phyloP scores from a whole-genome alignment of 2,888 invertebrate genomes.

The Agrypnus murinus region DNA sequence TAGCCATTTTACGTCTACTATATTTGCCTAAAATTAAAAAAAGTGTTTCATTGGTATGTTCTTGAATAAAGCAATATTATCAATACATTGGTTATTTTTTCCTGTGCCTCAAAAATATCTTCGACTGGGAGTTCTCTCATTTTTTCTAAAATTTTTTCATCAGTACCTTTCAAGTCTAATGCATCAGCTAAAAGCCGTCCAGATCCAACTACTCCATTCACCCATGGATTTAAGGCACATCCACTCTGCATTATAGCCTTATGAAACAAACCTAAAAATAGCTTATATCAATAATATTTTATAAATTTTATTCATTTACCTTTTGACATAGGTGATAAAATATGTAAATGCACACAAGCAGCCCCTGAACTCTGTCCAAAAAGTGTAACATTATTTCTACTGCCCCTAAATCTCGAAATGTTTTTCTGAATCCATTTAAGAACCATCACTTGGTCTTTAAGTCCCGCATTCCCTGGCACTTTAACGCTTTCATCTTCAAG shows the following conservation, averaged over 20 bases:
- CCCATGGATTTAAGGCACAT: conserved; percentile 63
- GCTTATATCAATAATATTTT: not conserved
- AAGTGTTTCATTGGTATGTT: not conserved
- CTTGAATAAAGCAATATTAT: too few species aligned
- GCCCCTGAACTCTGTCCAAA: conserved; percentile 75
- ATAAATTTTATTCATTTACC: conserved; percentile 52
- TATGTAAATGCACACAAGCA: conserved; percentile 71
- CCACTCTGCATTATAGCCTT: conserved; percentile 66
- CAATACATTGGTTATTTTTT: conserved; percentile 51
- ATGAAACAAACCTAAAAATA: conserved; percentile 63
- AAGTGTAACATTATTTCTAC: conserved; percentile 72
- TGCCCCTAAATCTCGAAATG: conserved; percentile 72
- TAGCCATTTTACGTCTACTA: conserved; percentile 38
- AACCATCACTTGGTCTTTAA: conserved; percentile 74
- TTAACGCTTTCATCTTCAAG: conserved; percentile 70
- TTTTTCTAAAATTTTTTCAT: conserved; percentile 66
- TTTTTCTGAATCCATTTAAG: conserved; percentile 73
- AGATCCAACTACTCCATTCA: conserved; percentile 41
- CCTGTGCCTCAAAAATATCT: conserved; percentile 48
- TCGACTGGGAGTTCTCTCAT: conserved; percentile 58
- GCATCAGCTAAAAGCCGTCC: conserved; percentile 30
- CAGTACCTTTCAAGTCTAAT: conserved; percentile 53
- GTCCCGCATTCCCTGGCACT: conserved; percentile 74
- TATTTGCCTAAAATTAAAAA: conserved; percentile 36
- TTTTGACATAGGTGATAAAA: conserved; percentile 72